Conservation (phyloP, 2,888 invertebrate species). For the Hermodice carunculata region DNA sequence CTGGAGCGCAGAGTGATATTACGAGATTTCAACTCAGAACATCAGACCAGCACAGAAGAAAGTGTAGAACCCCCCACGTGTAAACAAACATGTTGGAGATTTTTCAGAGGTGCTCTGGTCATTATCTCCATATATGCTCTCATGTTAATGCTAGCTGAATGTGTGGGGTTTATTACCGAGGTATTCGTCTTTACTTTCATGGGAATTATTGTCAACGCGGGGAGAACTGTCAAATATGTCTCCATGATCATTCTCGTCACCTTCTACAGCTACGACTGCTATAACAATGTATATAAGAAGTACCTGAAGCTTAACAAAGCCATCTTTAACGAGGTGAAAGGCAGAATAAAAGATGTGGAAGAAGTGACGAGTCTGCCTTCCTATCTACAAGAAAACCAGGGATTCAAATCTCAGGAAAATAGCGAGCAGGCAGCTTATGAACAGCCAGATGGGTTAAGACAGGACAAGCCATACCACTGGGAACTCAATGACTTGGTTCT, state of each 20-base stretch:
- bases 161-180: slow-evolving; percentile 42
- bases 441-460: slow-evolving; percentile 35
- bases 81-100: no score
- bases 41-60: no score
- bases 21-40: no score
- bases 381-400: slow-evolving; percentile 55
- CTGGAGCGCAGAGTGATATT: no score
- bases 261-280: slow-evolving; percentile 67
- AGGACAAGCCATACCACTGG: slow-evolving; percentile 50
- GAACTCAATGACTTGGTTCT: slow-evolving; percentile 62
- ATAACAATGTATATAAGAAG: slow-evolving; percentile 66
- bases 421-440: slow-evolving; percentile 47
- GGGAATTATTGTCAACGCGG: slow-evolving; percentile 69
- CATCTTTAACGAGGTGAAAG: slow-evolving; percentile 64
- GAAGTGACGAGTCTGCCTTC: slow-evolving; percentile 61
- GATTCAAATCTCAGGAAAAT: slow-evolving; percentile 44
- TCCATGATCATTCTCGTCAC: slow-evolving; percentile 66
- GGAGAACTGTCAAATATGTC: slow-evolving; percentile 62
- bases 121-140: slow-evolving; percentile 39
- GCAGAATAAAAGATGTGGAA: slow-evolving; percentile 60
- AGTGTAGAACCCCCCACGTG: no score
- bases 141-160: slow-evolving; percentile 42
- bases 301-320: slow-evolving; percentile 65
- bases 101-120: no score
- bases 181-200: slow-evolving; percentile 59